Base-by-base conservation (phyloP, 2,797 vertebrate species). In the Pangasius djambal region DNA sequence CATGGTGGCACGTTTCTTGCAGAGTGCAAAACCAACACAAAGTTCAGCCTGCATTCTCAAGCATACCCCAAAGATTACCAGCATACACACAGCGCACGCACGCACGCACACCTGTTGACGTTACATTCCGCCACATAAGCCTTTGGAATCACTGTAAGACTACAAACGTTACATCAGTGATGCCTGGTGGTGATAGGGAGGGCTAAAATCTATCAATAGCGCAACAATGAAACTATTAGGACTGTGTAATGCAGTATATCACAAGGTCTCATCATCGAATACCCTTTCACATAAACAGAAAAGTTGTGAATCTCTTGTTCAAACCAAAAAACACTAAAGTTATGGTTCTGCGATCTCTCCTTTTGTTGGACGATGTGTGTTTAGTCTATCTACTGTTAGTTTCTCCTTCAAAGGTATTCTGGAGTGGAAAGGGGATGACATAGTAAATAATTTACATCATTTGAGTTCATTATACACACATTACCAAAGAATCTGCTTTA, bases 1-100 rank as follows among this genome's bases (percentile, higher is more conserved):
- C 6, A 70, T 57, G 22, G 18, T 55, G 69, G 69, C 79, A 91
- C 82, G 48, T 63, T 87, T 81, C 40, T 12, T 87, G 8, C 44
- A 48, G 52, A 63, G 25, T 31, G 28, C 67, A 44, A 44, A 87
- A 57, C 6, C 28, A 52, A 52, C 3, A 48, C 59, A 86, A 83
- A 79, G 55, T 72, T 79, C 70, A 77, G 37, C 6, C 65, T 79
- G 77, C 69, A 81, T 84, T 63, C 86, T 67, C 31, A 10, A 63
- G 48, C 50, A 70, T 81, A 22, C 83, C 72, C 34, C 82, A 67
- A 63, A 72, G 70, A 69, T 78, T 50, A 81, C 16, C n/a, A 57
- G 16, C n/a, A 57, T 5, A 79, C 75, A 52, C 1, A 48, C 2
- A 74, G 6, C 25, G 22, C 25, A 31, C n/a, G 1, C n/a, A n/a